Evolutionary conservation across 1,140 invertebrate genomes (phyloP).

Genomic region (Copidosoma floridanum): DNA sequence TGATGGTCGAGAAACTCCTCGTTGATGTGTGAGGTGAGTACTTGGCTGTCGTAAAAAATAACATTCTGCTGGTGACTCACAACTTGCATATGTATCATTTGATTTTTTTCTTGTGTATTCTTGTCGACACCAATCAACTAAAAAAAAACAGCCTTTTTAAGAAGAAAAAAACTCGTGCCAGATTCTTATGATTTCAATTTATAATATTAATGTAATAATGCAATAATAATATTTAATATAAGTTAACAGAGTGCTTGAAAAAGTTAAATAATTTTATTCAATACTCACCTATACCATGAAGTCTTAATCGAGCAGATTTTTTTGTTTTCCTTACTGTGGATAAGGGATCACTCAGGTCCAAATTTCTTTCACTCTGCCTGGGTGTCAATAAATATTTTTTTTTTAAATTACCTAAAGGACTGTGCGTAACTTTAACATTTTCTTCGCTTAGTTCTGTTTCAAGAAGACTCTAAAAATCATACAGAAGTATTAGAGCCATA

Average conservation of each 20-base stretch:
- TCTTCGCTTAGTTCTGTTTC: constrained; percentile 76
- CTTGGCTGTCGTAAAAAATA: constrained; percentile 56
- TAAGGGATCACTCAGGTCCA: constrained; percentile 55
- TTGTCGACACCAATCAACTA: constrained; percentile 71
- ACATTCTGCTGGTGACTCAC: constrained; percentile 62
- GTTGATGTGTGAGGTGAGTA: constrained; percentile 44
- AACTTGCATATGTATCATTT: constrained; percentile 60
- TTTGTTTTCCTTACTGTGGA: constrained; percentile 42
- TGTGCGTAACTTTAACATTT: constrained; percentile 66
- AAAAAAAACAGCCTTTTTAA: too few species aligned
- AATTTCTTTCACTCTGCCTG: constrained; percentile 72
- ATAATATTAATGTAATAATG: too few species aligned
- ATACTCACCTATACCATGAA: constrained; percentile 66
- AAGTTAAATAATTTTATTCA: not conserved
- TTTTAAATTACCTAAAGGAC: constrained; percentile 69
- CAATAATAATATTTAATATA: too few species aligned
- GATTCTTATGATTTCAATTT: too few species aligned
- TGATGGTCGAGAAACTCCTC: constrained; percentile 37
- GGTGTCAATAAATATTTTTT: constrained; percentile 76
- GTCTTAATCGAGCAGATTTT: constrained; percentile 50
- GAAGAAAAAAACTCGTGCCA: too few species aligned
- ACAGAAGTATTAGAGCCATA: too few species aligned
- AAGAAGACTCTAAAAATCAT: constrained; percentile 68
- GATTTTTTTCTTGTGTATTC: constrained; percentile 58
- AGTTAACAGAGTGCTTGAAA: too few species aligned